Evolutionary conservation across 2,797 vertebrate genomes (phyloP).

Genomic region (Pantherophis vulpinus): DNA sequence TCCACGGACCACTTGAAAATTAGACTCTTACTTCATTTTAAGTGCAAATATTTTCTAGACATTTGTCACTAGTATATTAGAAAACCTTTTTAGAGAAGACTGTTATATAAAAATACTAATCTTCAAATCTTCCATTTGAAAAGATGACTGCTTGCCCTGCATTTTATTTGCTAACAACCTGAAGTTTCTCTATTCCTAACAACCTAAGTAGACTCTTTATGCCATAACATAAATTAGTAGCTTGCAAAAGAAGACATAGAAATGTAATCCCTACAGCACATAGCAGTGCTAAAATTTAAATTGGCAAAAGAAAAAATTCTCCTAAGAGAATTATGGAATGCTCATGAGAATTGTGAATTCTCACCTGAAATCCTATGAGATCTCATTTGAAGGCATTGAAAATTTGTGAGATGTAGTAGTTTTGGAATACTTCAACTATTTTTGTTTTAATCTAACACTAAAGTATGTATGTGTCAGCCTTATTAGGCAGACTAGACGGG

Average conservation of each 20-base stretch:
- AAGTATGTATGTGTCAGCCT: background rate
- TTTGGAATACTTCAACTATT: background rate
- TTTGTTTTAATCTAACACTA: background rate
- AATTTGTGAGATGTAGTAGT: background rate
- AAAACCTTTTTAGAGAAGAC: background rate
- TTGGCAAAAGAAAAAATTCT: background rate
- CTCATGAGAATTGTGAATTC: background rate
- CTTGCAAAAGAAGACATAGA: background rate
- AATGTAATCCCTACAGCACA: background rate
- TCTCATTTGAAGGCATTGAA: background rate
- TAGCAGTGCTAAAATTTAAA: background rate
- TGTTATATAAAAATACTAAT: background rate
- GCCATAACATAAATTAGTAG: background rate
- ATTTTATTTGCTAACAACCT: background rate
- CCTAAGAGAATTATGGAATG: background rate
- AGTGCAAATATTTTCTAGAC: background rate
- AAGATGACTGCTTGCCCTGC: background rate
- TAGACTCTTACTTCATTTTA: background rate
- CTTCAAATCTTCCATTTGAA: background rate
- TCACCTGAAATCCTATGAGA: background rate
- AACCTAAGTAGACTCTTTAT: background rate
- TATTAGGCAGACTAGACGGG: background rate
- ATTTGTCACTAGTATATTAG: background rate
- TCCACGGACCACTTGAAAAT: background rate
- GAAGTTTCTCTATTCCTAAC: background rate